Evolutionary conservation across 2,113 vertebrate genomes (phyloP).

Genomic region (Sphyrna mokarran): DNA sequence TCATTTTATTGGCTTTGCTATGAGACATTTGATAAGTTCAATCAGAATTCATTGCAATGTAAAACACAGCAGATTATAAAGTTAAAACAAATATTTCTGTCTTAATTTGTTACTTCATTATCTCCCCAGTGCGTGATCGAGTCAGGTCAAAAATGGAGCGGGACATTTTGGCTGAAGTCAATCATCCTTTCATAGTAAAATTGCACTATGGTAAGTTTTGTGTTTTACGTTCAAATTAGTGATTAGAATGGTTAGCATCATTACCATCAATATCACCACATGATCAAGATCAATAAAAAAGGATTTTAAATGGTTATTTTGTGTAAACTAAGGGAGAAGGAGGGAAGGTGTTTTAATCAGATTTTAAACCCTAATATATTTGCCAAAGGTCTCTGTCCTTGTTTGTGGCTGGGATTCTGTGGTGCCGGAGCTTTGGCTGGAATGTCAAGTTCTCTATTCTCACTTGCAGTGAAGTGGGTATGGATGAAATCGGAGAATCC

Average conservation of each 20-base stretch:
- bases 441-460: too few relatives aligned
- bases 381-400: too few relatives aligned
- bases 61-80: not conserved
- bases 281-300: not conserved
- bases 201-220: constrained; percentile 79
- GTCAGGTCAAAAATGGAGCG: constrained; percentile 94
- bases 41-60: not conserved
- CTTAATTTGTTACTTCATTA: not conserved
- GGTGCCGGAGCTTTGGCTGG: too few relatives aligned
- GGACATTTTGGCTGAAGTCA: constrained; percentile 93
- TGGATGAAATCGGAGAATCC: too few relatives aligned
- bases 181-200: constrained; percentile 94
- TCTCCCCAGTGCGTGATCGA: constrained; percentile 75
- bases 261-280: not conserved
- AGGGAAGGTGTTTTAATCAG: not conserved
- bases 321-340: not conserved
- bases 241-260: not conserved
- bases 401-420: too few relatives aligned
- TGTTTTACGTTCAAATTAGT: not conserved
- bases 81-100: not conserved
- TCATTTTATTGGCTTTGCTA: not conserved
- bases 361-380: not conserved
- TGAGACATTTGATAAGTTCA: not conserved
- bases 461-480: too few relatives aligned
- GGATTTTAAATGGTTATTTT: not conserved